Percentiles rank a stretch among this genome's conserved stretches.
phyloP scores from a whole-genome alignment of 2,888 invertebrate genomes.

The Tuberolachnus salignus region DNA sequence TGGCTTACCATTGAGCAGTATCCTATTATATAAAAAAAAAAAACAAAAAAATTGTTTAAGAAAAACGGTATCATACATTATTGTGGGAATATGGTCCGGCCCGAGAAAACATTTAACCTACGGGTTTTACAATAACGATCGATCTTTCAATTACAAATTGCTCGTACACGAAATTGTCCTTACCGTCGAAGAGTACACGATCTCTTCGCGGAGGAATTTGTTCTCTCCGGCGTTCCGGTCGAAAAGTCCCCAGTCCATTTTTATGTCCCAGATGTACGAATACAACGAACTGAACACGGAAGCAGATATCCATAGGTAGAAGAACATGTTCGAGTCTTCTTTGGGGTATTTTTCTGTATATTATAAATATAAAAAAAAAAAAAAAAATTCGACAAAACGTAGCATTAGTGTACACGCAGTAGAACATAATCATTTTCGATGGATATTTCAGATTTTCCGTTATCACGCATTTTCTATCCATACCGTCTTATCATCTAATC shows the following conservation, averaged over 20 bases:
- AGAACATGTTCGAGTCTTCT: conserved; percentile 68
- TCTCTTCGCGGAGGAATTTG: conserved; percentile 88
- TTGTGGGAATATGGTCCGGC: too few species aligned
- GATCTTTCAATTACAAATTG: too few species aligned
- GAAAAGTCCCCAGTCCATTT: conserved; percentile 98
- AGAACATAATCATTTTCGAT: too few species aligned
- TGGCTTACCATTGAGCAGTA: too few species aligned
- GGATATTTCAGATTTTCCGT: not conserved
- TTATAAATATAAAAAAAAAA: conserved; percentile 62
- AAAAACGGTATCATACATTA: too few species aligned
- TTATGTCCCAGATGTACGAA: conserved; percentile 97
- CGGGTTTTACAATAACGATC: too few species aligned
- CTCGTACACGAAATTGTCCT: conserved; percentile 61
- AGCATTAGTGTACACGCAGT: not conserved
- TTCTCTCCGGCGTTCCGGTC: conserved; percentile 88
- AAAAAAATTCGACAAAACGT: conserved; percentile 57
- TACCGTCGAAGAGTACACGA: conserved; percentile 91
- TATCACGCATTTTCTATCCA: too few species aligned
- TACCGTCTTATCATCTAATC: too few species aligned
- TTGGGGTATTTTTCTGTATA: conserved; percentile 63
- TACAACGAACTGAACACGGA: conserved; percentile 89
- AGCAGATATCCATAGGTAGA: conserved; percentile 87
- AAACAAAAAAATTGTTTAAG: too few species aligned
- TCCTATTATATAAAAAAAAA: too few species aligned
- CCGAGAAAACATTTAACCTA: too few species aligned